Evolutionary conservation across 2,113 vertebrate species (phyloP).

Genomic region (Pavo muticus): DNA sequence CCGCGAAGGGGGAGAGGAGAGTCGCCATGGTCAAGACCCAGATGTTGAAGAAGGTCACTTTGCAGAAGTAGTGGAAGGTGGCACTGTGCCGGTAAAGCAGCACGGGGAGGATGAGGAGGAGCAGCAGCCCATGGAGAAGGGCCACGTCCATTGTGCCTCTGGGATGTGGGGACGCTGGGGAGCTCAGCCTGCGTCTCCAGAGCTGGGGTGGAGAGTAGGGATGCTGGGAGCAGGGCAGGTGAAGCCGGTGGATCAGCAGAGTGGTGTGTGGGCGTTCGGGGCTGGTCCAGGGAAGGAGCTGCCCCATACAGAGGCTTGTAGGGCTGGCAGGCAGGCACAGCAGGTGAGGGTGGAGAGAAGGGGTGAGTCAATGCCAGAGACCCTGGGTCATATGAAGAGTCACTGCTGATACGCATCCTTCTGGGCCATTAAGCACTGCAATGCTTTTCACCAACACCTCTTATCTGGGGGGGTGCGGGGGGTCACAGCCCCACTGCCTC

Average conservation of each 20-base stretch:
- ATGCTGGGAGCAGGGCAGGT: neutral
- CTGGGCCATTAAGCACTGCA: neutral
- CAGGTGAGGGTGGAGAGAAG: neutral
- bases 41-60: slow-evolving; percentile 51
- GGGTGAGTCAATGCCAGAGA: fast-evolving
- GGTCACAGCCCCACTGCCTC: fast-evolving
- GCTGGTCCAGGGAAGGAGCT: neutral
- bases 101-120: slow-evolving; percentile 6
- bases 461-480: too few species aligned
- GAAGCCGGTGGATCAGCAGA: neutral
- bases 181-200: neutral
- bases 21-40: slow-evolving; percentile 9
- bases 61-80: slow-evolving; percentile 28
- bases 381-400: neutral
- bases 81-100: slow-evolving; percentile 1
- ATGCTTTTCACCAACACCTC: neutral
- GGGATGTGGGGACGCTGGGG: neutral
- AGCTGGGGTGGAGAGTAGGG: neutral
- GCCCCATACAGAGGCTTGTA: neutral
- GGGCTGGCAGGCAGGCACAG: neutral
- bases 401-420: neutral
- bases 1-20: neutral
- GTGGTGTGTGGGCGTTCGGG: neutral
- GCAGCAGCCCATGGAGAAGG: slow-evolving; percentile 3
- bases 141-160: neutral